Base-by-base conservation (phyloP, 1,140 invertebrate genomes). In the Tetramorium parvispinum region DNA sequence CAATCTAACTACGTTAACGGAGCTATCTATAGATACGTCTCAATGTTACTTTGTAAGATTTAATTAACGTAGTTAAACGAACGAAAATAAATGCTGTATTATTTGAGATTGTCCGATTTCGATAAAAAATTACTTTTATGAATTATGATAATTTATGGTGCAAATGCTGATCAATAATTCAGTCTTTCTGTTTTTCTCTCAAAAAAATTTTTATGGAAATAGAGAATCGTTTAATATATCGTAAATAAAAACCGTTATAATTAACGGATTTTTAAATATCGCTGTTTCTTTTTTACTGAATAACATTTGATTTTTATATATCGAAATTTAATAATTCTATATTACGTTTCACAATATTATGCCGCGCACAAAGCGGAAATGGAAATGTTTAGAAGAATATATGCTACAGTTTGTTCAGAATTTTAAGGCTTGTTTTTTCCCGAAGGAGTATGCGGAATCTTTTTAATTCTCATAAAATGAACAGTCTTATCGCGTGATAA, bases 381-480 rank as follows among this genome's bases (percentile, higher is more conserved):
- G 27, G 11, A 73, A 49, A 73, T 27, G 21, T 24, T 83, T n/a
- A 46, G 4, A 49, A 32, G 68, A 83, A 59, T 75, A 61, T 73
- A 83, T 75, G 21, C 24, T 18, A 57, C 11, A 59, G n/a, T 75
- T 49, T 21, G 18, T 59, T 59, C 21, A 49, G 40, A 73, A 49
- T 59, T 46, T 49, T 59, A 73, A 43, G 24, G 4, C 40, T 49
- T 24, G 57, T 13, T 21, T 21, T 37, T 37, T 2, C 40, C 40
- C 40, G 3, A 11, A 2, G 27, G n/a, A 37, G 24, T 59, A 40
- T 40, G 65, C 18, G 53, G 32, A 49, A 55, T 53, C 32, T 61
- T 83, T 83, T 75, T 75, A 81, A 83, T 83, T 73, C 68, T 37
- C 79, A 73, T 83, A 83, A 83, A 83, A 83, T 24, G 16, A 55